These are phyloP conservation scores for Luehdorfia chinensis DNA, from an alignment of 1,140 invertebrate genomes.

Conservation along the genomic window DNA sequence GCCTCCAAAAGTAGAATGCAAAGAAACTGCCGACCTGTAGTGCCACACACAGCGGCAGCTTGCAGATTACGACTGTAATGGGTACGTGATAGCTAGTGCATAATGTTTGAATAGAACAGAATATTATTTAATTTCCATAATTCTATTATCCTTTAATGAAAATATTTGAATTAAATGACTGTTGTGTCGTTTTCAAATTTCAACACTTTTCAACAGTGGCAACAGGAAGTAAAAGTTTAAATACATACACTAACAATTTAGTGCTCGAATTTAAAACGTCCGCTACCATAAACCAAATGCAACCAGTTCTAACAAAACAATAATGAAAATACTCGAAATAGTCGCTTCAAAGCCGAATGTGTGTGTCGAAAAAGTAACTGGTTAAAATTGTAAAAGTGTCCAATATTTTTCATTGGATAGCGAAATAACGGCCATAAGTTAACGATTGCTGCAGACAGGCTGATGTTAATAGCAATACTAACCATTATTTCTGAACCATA, in stretches of 20 bases:
- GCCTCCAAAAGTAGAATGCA: too few species aligned
- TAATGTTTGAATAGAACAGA: too few species aligned
- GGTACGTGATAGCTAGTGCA: too few species aligned
- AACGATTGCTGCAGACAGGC: slow-evolving; percentile 12
- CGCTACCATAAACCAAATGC: slow-evolving; percentile 5
- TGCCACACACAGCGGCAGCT: too few species aligned
- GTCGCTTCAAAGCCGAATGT: slow-evolving; percentile 11
- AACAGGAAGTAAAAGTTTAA: too few species aligned
- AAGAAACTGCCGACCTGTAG: too few species aligned
- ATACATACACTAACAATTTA: neutral
- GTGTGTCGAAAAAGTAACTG: slow-evolving; percentile 2
- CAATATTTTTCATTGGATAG: slow-evolving; percentile 11
- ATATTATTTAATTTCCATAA: too few species aligned
- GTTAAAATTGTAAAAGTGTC: slow-evolving; percentile 2
- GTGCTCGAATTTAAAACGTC: neutral
- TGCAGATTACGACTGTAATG: too few species aligned
- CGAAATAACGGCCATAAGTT: slow-evolving; percentile 8
- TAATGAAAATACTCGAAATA: neutral
- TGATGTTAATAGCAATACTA: slow-evolving; percentile 1
- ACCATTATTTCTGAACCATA: slow-evolving; percentile 13
- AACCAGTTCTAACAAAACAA: neutral
- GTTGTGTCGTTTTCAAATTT: too few species aligned
- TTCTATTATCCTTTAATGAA: too few species aligned
- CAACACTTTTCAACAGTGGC: too few species aligned
- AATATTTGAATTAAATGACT: too few species aligned